These are phyloP conservation scores for Dicyema japonicum DNA, from an alignment of 1,140 invertebrate genomes.

Conservation along the genomic window DNA sequence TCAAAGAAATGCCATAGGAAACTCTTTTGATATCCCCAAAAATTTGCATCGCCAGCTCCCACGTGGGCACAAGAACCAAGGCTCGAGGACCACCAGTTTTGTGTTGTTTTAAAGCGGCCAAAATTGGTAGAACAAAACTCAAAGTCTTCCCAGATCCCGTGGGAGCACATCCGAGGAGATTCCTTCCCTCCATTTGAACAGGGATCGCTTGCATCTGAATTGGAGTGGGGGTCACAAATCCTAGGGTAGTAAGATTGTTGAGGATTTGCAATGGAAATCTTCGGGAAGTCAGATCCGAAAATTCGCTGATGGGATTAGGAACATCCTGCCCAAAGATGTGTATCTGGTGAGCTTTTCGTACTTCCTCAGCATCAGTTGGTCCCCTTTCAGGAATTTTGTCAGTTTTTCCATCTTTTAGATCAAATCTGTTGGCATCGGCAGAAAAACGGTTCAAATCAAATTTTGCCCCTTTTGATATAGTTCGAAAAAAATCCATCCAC, in stretches of 20 bases:
- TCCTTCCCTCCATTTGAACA: slow-evolving; percentile 30
- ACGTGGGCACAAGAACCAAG: slow-evolving; percentile 52
- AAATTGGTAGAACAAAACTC: slow-evolving; percentile 21
- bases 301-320: slow-evolving; percentile 34
- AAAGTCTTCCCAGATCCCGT: slow-evolving; percentile 24
- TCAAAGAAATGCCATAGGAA: too few species aligned
- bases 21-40: too few species aligned
- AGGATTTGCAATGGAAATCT: slow-evolving; percentile 24
- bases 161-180: slow-evolving; percentile 48
- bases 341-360: slow-evolving; percentile 39
- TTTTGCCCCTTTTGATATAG: too few species aligned
- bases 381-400: too few species aligned
- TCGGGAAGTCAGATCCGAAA: slow-evolving; percentile 26
- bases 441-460: too few species aligned
- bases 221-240: slow-evolving; percentile 46
- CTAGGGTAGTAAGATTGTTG: slow-evolving; percentile 34
- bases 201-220: slow-evolving; percentile 77
- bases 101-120: slow-evolving; percentile 28
- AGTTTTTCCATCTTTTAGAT: too few species aligned
- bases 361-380: too few species aligned
- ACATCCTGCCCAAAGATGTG: slow-evolving; percentile 37
- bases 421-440: too few species aligned
- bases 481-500: too few species aligned
- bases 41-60: slow-evolving; percentile 70
- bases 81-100: slow-evolving; percentile 42